Conservation (phyloP, 2,113 vertebrate genomes). For the Vicugna pacos region DNA sequence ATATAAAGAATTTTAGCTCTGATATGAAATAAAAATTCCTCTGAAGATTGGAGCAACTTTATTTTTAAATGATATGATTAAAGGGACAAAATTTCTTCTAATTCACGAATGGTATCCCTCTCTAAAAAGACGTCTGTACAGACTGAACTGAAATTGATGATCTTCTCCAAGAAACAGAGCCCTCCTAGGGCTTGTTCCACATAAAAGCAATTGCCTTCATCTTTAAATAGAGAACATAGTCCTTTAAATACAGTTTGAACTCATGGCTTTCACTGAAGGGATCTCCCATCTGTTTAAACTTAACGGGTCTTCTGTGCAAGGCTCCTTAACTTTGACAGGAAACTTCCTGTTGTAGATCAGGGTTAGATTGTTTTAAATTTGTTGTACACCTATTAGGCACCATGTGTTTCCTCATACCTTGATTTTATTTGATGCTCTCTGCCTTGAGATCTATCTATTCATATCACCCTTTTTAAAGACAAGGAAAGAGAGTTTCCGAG, state of each 20-base stretch:
- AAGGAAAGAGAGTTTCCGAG: not conserved
- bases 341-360: not conserved
- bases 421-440: not conserved
- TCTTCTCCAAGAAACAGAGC: conserved; percentile 33
- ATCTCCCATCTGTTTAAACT: not conserved
- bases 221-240: conserved; percentile 32
- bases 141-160: conserved; percentile 42
- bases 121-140: conserved; percentile 22
- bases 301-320: not conserved
- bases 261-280: not conserved
- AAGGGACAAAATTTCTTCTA: conserved; percentile 33
- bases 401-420: not conserved
- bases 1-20: not conserved
- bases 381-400: not conserved
- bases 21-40: conserved; percentile 20
- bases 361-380: not conserved
- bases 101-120: conserved; percentile 36
- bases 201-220: conserved; percentile 31
- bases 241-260: conserved; percentile 14
- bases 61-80: not conserved
- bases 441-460: not conserved
- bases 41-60: not conserved
- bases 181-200: not conserved
- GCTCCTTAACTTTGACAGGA: not conserved
- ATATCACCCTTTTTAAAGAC: not conserved